Percentiles rank a stretch among this genome's conserved stretches.
phyloP scores from a whole-genome alignment of 2,113 vertebrate genomes.

The Callionymus lyra region DNA sequence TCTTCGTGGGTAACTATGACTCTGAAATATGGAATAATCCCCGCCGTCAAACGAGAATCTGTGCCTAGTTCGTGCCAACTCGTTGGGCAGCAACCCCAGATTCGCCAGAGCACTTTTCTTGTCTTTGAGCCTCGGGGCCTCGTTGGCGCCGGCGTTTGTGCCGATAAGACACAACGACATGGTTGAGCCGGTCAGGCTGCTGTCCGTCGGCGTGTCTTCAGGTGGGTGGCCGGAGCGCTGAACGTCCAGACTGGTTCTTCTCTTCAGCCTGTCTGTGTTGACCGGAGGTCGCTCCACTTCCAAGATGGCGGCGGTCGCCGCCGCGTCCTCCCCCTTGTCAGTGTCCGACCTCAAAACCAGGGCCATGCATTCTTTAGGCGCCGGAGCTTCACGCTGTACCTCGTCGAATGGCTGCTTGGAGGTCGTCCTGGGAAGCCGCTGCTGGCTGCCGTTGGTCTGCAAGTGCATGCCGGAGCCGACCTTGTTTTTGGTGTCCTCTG shows the following conservation, averaged over 20 bases:
- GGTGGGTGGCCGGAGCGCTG: slow-evolving; percentile 58
- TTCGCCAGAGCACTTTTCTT: slow-evolving; percentile 56
- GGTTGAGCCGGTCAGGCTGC: slow-evolving; percentile 72
- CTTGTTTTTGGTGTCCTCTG: slow-evolving; percentile 63
- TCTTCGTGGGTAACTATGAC: slow-evolving; percentile 89
- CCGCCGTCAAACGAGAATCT: slow-evolving; percentile 88
- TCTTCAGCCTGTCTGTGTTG: slow-evolving; percentile 35
- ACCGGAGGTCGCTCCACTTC: slow-evolving; percentile 52
- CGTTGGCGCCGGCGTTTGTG: slow-evolving; percentile 59
- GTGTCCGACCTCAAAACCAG: slow-evolving; percentile 56
- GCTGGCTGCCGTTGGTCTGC: slow-evolving; percentile 76
- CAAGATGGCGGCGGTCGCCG: slow-evolving; percentile 42
- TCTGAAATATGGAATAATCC: slow-evolving; percentile 89
- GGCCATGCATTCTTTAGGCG: slow-evolving; percentile 62
- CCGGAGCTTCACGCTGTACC: slow-evolving; percentile 39
- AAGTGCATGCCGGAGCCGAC: slow-evolving; percentile 75
- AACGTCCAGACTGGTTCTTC: slow-evolving; percentile 58
- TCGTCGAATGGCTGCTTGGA: slow-evolving; percentile 67
- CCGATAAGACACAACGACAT: slow-evolving; percentile 83
- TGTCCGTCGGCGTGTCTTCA: slow-evolving; percentile 73
- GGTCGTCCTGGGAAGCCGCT: slow-evolving; percentile 45
- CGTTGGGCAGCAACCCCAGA: slow-evolving; percentile 65
- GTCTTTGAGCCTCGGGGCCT: slow-evolving; percentile 65
- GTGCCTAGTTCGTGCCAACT: slow-evolving; percentile 80
- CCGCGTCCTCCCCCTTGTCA: slow-evolving; percentile 41